Evolutionary conservation across 2,888 invertebrate species (phyloP).

Genomic region (Psococerastis gibbosa): DNA sequence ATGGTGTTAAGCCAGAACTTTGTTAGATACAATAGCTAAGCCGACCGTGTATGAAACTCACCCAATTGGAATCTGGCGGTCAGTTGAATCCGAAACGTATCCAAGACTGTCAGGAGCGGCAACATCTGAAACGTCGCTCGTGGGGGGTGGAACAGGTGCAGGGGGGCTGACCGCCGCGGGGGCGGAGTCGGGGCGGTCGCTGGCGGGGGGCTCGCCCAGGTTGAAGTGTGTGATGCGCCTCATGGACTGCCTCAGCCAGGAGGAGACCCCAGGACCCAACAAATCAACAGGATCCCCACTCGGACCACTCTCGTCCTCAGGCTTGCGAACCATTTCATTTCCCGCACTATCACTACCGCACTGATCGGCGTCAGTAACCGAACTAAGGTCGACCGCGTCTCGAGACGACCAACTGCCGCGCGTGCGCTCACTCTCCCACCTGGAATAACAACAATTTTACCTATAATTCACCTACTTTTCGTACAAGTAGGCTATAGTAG

Average conservation of each 20-base stretch:
- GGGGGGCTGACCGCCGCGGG: slow-evolving; percentile 1
- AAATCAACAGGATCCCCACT: neutral
- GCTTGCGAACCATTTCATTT: slow-evolving; percentile 5
- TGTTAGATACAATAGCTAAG: no score
- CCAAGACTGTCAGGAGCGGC: slow-evolving; percentile 1
- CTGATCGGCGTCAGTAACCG: neutral
- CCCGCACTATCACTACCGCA: slow-evolving; percentile 2
- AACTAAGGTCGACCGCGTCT: neutral
- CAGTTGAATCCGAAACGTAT: slow-evolving; percentile 8
- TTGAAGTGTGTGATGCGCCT: slow-evolving; percentile 32
- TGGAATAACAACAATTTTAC: no score
- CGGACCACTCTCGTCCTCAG: neutral
- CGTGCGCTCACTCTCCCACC: slow-evolving; percentile 5
- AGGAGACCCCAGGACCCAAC: slow-evolving; percentile 14
- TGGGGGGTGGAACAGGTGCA: neutral
- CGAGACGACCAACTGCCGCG: neutral
- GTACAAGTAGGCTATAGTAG: no score
- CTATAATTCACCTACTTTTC: no score
- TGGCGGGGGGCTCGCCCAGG: slow-evolving; percentile 22
- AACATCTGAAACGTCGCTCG: neutral
- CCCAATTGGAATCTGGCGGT: slow-evolving; percentile 1
- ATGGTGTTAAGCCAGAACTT: no score
- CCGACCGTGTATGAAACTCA: no score
- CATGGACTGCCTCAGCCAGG: slow-evolving; percentile 37
- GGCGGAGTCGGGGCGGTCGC: neutral